Conservation (phyloP, 2,888 invertebrate genomes). For the Apotomis turbidana region DNA sequence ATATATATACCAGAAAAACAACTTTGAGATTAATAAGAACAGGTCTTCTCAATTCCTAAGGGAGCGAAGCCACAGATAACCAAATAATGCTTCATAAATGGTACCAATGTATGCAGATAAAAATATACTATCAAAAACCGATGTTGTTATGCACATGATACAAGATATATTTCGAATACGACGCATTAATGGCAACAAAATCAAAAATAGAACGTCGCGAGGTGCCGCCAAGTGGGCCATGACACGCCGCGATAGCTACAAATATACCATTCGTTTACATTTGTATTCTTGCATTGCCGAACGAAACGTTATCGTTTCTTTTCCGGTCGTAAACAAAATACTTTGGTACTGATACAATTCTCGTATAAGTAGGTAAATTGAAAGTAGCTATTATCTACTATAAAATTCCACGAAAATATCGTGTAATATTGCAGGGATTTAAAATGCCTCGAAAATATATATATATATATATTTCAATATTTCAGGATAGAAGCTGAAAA, state of each 20-base stretch:
- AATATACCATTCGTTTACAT: slow-evolving; percentile 62
- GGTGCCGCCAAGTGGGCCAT: slow-evolving; percentile 71
- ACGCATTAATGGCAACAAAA: slow-evolving; percentile 70
- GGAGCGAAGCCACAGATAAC: too few species aligned
- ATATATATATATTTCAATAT: slow-evolving; percentile 49
- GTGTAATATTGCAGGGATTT: too few species aligned
- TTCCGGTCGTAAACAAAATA: slow-evolving; percentile 1
- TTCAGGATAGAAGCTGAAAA: slow-evolving; percentile 95
- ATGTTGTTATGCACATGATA: neutral
- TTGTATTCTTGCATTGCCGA: slow-evolving; percentile 54
- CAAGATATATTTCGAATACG: slow-evolving; percentile 51
- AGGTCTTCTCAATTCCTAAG: too few species aligned
- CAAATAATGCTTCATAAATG: too few species aligned
- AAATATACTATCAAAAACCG: neutral
- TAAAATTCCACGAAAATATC: too few species aligned
- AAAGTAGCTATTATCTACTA: neutral
- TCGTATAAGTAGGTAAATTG: slow-evolving; percentile 9
- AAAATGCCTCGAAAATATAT: slow-evolving; percentile 1
- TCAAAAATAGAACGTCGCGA: slow-evolving; percentile 69
- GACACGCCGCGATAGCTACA: slow-evolving; percentile 49
- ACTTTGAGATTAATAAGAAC: too few species aligned
- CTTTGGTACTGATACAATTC: neutral
- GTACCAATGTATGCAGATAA: too few species aligned
- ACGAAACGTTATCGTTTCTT: slow-evolving; percentile 53
- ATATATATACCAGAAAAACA: too few species aligned